Conservation (phyloP, 2,113 vertebrate species). For the Nothobranchius kuhntae region DNA sequence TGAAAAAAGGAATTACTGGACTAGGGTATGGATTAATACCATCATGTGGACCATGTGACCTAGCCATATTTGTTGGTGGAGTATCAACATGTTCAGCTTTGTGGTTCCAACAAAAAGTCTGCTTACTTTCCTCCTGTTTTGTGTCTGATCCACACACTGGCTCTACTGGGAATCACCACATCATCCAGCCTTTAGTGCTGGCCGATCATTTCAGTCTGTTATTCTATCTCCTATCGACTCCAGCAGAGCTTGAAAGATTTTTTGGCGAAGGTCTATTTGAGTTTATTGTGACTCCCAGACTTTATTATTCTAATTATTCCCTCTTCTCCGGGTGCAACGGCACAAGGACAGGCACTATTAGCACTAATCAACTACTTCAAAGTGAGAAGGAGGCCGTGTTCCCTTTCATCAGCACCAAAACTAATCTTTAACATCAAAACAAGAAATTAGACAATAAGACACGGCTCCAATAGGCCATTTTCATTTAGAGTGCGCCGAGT, state of each 20-base stretch:
- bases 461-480: conserved; percentile 11
- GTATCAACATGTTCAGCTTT: no score
- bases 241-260: background rate
- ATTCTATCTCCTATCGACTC: background rate
- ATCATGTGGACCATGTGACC: no score
- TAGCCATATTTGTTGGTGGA: no score
- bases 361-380: conserved; percentile 34
- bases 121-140: no score
- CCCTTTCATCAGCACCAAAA: conserved; percentile 29
- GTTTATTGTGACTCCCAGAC: background rate
- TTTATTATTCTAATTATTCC: background rate
- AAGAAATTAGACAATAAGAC: conserved; percentile 11
- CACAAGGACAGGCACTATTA: conserved; percentile 3
- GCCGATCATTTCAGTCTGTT: no score
- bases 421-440: conserved; percentile 21
- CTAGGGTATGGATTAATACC: no score
- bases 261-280: background rate
- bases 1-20: no score
- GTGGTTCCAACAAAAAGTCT: no score
- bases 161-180: no score
- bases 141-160: no score
- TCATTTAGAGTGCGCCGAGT: background rate
- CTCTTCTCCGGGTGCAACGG: background rate
- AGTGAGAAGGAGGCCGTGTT: background rate
- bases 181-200: no score